Evolutionary conservation across 1,140 invertebrate genomes (phyloP), one percentile per base, ranked within the genome.

Genomic region (Bombyx mandarina): DNA sequence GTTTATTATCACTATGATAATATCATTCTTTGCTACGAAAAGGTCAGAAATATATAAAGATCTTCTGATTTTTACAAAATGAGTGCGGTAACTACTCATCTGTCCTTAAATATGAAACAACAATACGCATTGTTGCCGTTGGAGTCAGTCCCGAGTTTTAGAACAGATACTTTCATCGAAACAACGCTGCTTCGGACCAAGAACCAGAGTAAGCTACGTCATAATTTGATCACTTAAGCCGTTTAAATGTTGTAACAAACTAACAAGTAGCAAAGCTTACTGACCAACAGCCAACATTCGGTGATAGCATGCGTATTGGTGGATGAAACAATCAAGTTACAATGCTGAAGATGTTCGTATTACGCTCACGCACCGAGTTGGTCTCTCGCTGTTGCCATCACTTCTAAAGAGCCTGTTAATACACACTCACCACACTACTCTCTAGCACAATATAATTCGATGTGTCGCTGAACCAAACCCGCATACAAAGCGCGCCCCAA

Each of bases 201-300:
- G 63, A 56, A 53, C 63, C 54, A 69, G 74, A 82, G 75, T 79
- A 78, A 79, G 79, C 69, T 59, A 60, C 59, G 61, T 63, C 62
- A 66, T 52, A 46, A 58, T 54, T 64, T 61, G 51, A 53, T 63
- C 56, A 65, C 54, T 68, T 56, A 72, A 62, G 52, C 60, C 60
- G 55, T 72, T 53, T 79, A 62, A 62, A 75, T 79, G 76, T 79
- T 77, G 75, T 79, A 65, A 69, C 65, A 56, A 63, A 81, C 73
- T 81, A 79, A 82, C 72, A 77, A 72, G 77, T 82, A 79, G 78
- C 54, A 58, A 35, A 77, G 77, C 81, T 84, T 84, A 82, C 74
- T 81, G 71, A 81, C 79, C 74, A 66, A 76, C 69, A 62, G 62
- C 71, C 61, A 57, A 73, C 69, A 68, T 61, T 60, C 49, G 70